A percentile compares a stretch with the other conserved stretches of the same genome.
phyloP scores from a whole-genome alignment of 2,888 invertebrate species.

The Eretmocerus hayati region DNA sequence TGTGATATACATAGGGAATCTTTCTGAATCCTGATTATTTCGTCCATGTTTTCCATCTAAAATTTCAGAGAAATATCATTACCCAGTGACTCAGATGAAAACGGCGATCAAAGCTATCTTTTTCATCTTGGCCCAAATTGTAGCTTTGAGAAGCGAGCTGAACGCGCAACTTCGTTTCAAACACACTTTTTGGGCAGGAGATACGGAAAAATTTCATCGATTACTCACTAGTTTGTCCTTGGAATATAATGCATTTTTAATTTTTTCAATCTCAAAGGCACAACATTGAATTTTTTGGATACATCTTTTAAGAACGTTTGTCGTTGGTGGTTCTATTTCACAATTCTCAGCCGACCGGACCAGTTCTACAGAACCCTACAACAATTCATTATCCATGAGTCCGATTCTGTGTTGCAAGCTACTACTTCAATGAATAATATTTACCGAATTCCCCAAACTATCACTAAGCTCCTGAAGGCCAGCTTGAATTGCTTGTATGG shows the following conservation, averaged over 20 bases:
- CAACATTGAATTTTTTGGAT: conserved; percentile 31
- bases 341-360: too few relatives aligned
- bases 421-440: conserved; percentile 6
- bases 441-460: conserved; percentile 30
- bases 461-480: conserved; percentile 29
- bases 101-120: not conserved
- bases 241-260: conserved; percentile 34
- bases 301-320: conserved; percentile 30
- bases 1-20: conserved; percentile 39
- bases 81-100: not conserved
- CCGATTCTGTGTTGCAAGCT: too few relatives aligned
- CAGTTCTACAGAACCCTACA: too few relatives aligned
- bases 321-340: too few relatives aligned
- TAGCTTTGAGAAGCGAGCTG: too few relatives aligned
- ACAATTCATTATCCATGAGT: too few relatives aligned
- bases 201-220: not conserved
- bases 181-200: too few relatives aligned
- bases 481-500: conserved; percentile 29
- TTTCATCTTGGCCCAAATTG: not conserved
- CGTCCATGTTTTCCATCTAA: conserved; percentile 38
- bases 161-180: too few relatives aligned
- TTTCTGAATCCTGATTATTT: conserved; percentile 41
- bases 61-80: conserved; percentile 11
- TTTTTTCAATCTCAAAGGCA: conserved; percentile 32
- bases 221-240: conserved; percentile 39